These are phyloP conservation scores for Sterna hirundo DNA, from an alignment of 2,113 vertebrate genomes.

Conservation along the genomic window DNA sequence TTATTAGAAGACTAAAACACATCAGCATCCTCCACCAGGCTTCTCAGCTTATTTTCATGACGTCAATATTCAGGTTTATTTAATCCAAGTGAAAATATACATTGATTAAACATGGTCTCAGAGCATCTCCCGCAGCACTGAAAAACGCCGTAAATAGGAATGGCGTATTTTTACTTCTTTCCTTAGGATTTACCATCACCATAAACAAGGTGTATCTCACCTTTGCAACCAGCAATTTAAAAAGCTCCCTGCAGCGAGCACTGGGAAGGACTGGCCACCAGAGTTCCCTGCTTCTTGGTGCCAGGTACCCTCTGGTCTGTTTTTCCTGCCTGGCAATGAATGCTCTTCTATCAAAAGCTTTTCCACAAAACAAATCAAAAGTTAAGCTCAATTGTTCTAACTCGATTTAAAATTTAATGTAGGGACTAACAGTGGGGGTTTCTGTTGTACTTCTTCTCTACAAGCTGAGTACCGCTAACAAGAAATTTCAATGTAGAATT, in stretches of 20 bases:
- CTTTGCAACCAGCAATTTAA: not conserved
- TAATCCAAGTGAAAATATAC: constrained; percentile 61
- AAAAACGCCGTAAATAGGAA: not conserved
- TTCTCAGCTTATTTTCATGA: constrained; percentile 46
- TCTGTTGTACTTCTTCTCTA: not conserved
- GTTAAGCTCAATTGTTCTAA: not conserved
- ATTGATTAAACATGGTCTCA: not conserved
- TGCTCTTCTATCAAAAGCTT: constrained; percentile 19
- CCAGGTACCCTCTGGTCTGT: not conserved
- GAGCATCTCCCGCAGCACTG: not conserved
- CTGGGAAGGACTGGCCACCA: not conserved
- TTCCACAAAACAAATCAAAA: not conserved
- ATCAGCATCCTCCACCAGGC: not conserved
- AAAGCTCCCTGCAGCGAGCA: not conserved
- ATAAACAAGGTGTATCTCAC: not conserved
- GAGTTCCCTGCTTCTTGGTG: not conserved
- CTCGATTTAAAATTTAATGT: not conserved
- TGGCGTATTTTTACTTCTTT: not conserved
- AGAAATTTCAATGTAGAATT: not conserved
- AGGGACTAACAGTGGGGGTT: not conserved
- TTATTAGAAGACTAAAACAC: not conserved
- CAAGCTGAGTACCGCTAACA: not conserved
- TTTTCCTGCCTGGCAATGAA: not conserved
- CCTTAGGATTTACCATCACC: not conserved
- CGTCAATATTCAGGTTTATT: constrained; percentile 21